A percentile compares a stretch with the other conserved stretches of the same genome.
Evolutionary conservation across 2,113 vertebrate species (phyloP).

Genomic region (Butastur rufipennis): DNA sequence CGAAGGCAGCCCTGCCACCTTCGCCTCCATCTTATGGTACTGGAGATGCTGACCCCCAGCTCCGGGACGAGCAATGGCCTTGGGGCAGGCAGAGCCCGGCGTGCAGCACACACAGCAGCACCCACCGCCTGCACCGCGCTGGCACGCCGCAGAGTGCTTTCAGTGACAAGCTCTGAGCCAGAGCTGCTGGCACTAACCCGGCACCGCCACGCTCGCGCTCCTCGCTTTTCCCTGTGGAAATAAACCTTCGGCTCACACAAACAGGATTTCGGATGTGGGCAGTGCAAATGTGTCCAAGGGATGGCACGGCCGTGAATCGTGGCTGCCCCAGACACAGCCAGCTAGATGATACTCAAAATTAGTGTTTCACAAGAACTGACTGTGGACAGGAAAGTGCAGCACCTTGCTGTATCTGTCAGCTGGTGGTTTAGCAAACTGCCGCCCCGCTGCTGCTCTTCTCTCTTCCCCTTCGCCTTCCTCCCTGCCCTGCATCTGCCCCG

Average conservation of each 20-base stretch:
- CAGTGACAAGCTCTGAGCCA: neutral
- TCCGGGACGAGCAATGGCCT: neutral
- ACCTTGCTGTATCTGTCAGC: neutral
- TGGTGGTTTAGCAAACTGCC: neutral
- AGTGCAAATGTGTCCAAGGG: neutral
- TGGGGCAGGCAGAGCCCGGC: neutral
- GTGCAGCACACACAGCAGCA: neutral
- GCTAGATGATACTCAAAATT: neutral
- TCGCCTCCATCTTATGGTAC: neutral
- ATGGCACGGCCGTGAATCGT: accelerated
- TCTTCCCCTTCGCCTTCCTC: neutral
- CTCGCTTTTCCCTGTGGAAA: no score
- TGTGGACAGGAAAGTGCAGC: neutral
- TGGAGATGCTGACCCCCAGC: neutral
- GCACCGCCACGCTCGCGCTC: accelerated
- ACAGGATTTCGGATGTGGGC: neutral
- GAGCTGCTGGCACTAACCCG: neutral
- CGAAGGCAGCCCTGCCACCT: neutral
- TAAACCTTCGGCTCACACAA: neutral
- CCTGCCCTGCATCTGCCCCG: accelerated
- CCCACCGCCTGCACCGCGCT: neutral
- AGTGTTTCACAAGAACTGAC: neutral
- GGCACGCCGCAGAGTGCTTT: neutral
- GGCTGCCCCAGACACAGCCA: neutral
- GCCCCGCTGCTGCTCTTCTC: neutral